Conservation (phyloP, 2,888 invertebrate genomes). For the Amphipoea oculea region DNA sequence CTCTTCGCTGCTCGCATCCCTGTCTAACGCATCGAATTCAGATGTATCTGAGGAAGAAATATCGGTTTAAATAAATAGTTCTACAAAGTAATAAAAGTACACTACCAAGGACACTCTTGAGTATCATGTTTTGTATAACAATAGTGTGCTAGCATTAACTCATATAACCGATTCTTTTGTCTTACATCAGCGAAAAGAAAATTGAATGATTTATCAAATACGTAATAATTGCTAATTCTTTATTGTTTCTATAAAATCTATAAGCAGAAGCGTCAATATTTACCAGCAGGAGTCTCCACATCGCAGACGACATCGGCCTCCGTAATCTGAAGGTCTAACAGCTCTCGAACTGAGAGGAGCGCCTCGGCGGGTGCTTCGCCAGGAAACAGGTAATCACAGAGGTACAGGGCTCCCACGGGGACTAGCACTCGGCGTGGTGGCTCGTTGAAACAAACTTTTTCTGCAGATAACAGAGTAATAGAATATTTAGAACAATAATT, state of each 20-base stretch:
- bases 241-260: not conserved
- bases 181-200: not conserved
- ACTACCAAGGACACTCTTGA: not conserved
- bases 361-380: constrained; percentile 97
- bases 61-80: not conserved
- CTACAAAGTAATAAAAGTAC: not conserved
- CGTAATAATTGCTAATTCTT: not conserved
- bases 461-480: constrained; percentile 77
- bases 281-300: constrained; percentile 95
- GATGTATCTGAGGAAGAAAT: constrained; percentile 81
- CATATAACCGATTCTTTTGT: not conserved
- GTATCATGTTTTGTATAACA: not conserved
- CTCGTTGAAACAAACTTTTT: constrained; percentile 95
- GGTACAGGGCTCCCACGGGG: constrained; percentile 92
- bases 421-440: constrained; percentile 96
- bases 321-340: constrained; percentile 94
- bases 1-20: constrained; percentile 88
- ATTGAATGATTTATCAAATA: not conserved
- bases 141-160: not conserved
- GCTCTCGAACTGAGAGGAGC: constrained; percentile 94
- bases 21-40: constrained; percentile 87
- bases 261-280: constrained; percentile 32
- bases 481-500: not conserved
- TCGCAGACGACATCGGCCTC: constrained; percentile 93
- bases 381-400: constrained; percentile 97